phyloP scores from a whole-genome alignment of 2,888 invertebrate genomes.

The Aporophyla nigra region DNA sequence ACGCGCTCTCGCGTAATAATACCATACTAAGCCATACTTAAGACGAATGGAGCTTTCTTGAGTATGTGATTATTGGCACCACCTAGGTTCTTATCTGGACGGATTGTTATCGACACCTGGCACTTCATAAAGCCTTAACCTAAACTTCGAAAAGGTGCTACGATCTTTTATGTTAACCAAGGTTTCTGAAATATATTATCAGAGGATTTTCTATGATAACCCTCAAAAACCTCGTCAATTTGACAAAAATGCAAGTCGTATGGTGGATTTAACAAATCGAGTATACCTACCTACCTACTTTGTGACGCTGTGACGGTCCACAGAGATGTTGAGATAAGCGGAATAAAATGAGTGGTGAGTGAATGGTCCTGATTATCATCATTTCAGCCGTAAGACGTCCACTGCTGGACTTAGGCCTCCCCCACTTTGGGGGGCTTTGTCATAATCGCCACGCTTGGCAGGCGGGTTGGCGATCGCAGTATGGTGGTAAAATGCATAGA shows the following conservation, averaged over 20 bases:
- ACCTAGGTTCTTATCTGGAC: not conserved
- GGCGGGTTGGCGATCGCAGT: no score
- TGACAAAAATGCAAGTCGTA: not conserved
- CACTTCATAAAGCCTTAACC: not conserved
- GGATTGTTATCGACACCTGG: not conserved
- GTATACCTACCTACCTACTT: not conserved
- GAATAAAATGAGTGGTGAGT: no score
- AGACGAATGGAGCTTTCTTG: conserved; percentile 17
- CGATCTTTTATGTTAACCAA: no score
- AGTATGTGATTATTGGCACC: conserved; percentile 5
- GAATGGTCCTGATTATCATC: no score
- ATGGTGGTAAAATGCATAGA: no score
- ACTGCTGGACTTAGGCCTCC: no score
- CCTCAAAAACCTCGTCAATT: not conserved
- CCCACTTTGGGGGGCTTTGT: no score
- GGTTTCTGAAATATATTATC: not conserved
- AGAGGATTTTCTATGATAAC: not conserved
- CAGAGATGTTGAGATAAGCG: no score
- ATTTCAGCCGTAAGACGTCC: no score
- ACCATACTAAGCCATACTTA: not conserved
- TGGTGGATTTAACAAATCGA: not conserved
- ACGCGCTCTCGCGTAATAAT: conserved; percentile 10
- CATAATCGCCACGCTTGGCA: no score
- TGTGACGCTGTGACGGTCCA: not conserved
- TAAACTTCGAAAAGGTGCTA: no score